Percentiles rank a stretch among this genome's conserved stretches.
These are phyloP conservation scores for Poecilia gillii DNA, from an alignment of 2,797 vertebrate species.

Conservation along the genomic window DNA sequence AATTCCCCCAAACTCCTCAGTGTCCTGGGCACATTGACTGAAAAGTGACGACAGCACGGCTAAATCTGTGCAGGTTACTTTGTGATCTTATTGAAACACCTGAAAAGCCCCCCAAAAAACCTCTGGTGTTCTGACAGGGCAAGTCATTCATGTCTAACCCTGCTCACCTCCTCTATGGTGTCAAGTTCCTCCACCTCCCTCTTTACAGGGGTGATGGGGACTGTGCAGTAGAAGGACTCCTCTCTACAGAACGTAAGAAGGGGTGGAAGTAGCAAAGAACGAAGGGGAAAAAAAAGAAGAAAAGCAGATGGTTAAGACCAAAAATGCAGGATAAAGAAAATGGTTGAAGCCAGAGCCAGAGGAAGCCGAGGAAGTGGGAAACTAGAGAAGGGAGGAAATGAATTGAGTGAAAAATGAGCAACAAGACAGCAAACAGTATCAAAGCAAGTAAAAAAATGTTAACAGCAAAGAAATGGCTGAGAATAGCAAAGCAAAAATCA, in stretches of 20 bases:
- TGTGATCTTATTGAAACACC: conserved; percentile 35
- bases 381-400: conserved; percentile 59
- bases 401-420: conserved; percentile 51
- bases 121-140: conserved; percentile 55
- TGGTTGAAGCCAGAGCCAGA: conserved; percentile 49
- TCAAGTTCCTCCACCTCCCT: conserved; percentile 90
- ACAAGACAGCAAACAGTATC: conserved; percentile 48
- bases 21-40: conserved; percentile 35
- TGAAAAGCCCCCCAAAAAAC: conserved; percentile 30
- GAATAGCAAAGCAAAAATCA: conserved; percentile 33
- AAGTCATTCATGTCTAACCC: conserved; percentile 71
- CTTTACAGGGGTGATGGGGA: conserved; percentile 94
- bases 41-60: conserved; percentile 21
- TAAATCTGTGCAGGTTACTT: conserved; percentile 18
- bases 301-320: conserved; percentile 68
- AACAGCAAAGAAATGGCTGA: conserved; percentile 41
- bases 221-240: conserved; percentile 92
- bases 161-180: conserved; percentile 90
- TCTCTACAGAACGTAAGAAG: conserved; percentile 81
- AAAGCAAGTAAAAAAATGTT: conserved; percentile 55
- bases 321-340: conserved; percentile 62
- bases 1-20: conserved; percentile 4
- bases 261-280: conserved; percentile 66
- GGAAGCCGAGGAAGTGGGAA: conserved; percentile 63
- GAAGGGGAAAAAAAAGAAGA: conserved; percentile 47